Conservation (phyloP, 1,140 invertebrate species). For the Pectinophora gossypiella region DNA sequence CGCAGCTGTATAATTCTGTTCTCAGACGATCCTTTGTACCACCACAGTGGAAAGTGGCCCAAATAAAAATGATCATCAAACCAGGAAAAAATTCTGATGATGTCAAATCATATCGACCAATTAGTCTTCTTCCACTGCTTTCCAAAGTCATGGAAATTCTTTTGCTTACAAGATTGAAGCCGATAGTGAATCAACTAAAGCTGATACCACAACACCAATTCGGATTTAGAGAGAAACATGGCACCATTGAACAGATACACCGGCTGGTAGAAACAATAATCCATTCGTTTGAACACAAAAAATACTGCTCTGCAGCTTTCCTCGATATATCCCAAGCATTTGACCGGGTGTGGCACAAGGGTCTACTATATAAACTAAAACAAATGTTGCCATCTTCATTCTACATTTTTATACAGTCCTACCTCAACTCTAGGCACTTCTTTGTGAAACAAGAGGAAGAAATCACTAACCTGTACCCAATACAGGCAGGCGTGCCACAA, state of each 20-base stretch:
- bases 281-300: neutral
- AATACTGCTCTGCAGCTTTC: neutral
- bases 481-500: neutral
- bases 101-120: neutral
- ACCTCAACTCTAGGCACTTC: neutral
- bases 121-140: neutral
- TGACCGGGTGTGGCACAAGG: neutral
- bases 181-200: neutral
- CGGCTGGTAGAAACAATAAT: neutral
- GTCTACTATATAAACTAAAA: neutral
- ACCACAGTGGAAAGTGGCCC: neutral
- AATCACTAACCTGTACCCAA: neutral
- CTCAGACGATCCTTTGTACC: neutral
- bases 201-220: neutral
- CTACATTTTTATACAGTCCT: neutral
- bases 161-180: neutral
- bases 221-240: neutral
- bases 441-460: neutral
- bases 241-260: neutral
- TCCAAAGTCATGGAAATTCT: neutral
- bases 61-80: neutral
- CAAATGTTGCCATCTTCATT: neutral
- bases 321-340: neutral
- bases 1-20: neutral
- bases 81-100: neutral